Evolutionary conservation across 2,888 invertebrate genomes (phyloP), one percentile per base, ranked within the genome.

Genomic region (Mellilla xanthometata): DNA sequence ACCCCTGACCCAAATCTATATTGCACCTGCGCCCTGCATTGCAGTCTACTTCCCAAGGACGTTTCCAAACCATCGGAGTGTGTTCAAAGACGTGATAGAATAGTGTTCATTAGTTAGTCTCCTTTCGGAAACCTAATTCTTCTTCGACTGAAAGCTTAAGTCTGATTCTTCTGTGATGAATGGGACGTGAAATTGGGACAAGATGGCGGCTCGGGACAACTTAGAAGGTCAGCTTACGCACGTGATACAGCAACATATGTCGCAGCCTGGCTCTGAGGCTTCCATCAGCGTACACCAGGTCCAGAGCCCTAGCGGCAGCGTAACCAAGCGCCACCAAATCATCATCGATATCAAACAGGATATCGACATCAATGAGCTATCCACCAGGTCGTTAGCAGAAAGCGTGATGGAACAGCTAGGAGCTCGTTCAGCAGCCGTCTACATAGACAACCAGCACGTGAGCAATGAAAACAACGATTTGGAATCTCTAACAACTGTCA

Each of bases 261-360:
- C 82, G 1, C 81, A 83, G 51, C 45, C 45, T n/a, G 80, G 77
- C 1, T 68, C 81, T 0, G 88, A 89, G 26, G 86, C 89, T 0
- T 86, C 87, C 49, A 88, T 90, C 13, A 86, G 88, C 70, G 88
- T 90, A 0, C 90, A 89, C 40, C 88, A 89, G 43, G 81, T 87
- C 10, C 81, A 82, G 39, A 79, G 73, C 12, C 78, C 86, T 0
- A 67, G 81, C 0, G 87, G 86, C 0, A 78, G 81, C 24, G 86
- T 88, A 3, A 72, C 70, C 7, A 89, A 89, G 47, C 69, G 87
- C 0, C 90, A 90, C 44, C 90, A 90, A 56, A 90, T 90, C 26
- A 90, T 90, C 34, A 90, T 90, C 24, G 90, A 90, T 45, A 90
- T 90, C 6, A 90, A 90, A 52, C 90, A 90, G 49, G 90, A 90